These are phyloP conservation scores for Wiebesia pumilae DNA, from an alignment of 1,140 invertebrate genomes.

Conservation along the genomic window DNA sequence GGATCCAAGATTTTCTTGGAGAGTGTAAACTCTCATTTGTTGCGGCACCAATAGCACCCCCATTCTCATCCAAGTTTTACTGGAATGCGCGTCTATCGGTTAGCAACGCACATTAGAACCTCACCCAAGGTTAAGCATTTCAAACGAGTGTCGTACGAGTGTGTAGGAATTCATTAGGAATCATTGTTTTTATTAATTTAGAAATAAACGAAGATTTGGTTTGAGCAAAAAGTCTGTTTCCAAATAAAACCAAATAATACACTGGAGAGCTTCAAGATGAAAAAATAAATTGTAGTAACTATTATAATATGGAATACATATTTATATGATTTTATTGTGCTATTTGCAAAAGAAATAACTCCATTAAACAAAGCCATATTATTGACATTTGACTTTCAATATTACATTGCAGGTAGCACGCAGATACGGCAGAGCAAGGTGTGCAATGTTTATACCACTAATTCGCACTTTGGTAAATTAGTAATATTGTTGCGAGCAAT, in stretches of 20 bases:
- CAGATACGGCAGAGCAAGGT: neutral
- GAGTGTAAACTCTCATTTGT: slow-evolving; percentile 30
- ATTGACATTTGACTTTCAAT: neutral
- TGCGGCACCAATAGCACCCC: slow-evolving; percentile 42
- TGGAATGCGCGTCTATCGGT: neutral
- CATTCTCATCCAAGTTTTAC: neutral
- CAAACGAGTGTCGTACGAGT: slow-evolving; percentile 56
- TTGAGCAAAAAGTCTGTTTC: no score
- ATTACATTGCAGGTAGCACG: neutral
- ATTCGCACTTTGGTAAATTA: neutral
- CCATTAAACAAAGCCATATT: no score
- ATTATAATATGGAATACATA: no score
- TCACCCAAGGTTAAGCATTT: slow-evolving; percentile 13
- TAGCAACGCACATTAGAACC: neutral
- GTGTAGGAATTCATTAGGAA: slow-evolving; percentile 54
- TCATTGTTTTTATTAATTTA: neutral
- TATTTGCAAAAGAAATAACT: no score
- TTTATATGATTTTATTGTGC: no score
- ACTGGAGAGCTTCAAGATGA: no score
- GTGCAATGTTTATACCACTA: neutral
- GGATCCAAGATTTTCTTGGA: slow-evolving; percentile 48
- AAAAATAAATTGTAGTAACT: no score
- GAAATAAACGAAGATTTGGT: no score
- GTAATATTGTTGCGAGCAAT: neutral
- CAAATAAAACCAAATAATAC: no score